Conservation (phyloP, 2,797 vertebrate species). For the Lepidocolaptes lacrymiger region DNA sequence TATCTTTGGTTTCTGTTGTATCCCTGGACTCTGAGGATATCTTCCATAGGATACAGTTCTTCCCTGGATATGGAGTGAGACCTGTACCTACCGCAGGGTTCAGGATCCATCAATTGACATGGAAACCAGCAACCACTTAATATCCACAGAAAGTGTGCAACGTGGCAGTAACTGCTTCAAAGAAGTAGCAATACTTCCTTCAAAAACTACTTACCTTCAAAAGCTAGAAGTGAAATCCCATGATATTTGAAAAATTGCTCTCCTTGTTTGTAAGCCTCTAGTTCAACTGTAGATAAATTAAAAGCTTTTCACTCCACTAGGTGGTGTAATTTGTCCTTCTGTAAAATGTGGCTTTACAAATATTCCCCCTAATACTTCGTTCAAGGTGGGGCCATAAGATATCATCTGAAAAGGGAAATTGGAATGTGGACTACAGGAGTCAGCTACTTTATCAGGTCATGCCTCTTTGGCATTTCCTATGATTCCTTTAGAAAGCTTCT, state of each 20-base stretch:
- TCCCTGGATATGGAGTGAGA: neutral
- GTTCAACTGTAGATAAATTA: neutral
- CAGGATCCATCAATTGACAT: neutral
- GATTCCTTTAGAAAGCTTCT: neutral
- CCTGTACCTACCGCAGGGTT: fast-evolving
- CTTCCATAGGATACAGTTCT: neutral
- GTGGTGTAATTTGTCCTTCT: constrained; percentile 35
- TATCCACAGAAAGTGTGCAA: neutral
- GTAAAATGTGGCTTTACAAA: neutral
- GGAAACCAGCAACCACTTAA: neutral
- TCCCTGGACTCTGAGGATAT: neutral
- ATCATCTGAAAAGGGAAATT: neutral
- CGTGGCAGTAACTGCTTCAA: neutral
- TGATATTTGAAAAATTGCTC: neutral
- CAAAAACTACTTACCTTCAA: neutral
- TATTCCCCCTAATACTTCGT: neutral
- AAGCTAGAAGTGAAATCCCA: neutral
- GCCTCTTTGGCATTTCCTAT: neutral
- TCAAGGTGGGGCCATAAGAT: neutral
- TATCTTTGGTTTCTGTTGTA: neutral
- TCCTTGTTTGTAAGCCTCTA: neutral
- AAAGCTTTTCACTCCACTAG: constrained; percentile 38
- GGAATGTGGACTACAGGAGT: neutral
- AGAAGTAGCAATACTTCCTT: neutral
- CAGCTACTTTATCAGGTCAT: neutral